Percentiles rank a stretch among this genome's conserved stretches.
Conservation (phyloP, 1,140 invertebrate genomes). For the honey bee (Apis mellifera) region Amel_HAv3.1 CM009936.2:9799001-9799500, state of each 20-base stretch:
- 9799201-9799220: background rate
- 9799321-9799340: slow-evolving; percentile 8
- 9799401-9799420: slow-evolving; percentile 26
- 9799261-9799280: background rate
- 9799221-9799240: background rate
- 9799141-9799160: too few relatives aligned
- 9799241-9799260: background rate
- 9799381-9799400: background rate
- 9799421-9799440: slow-evolving; percentile 31
- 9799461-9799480: slow-evolving; percentile 23
- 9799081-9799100: too few relatives aligned
- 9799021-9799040: too few relatives aligned
- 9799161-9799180: too few relatives aligned
- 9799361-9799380: slow-evolving; percentile 8
- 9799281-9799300: slow-evolving; percentile 14
- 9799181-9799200: too few relatives aligned
- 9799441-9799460: slow-evolving; percentile 46
- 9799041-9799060: too few relatives aligned
- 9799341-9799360: background rate
- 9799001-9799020: too few relatives aligned
- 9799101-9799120: too few relatives aligned
- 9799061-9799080: too few relatives aligned
- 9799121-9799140: too few relatives aligned
- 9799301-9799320: background rate
- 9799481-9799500: background rate